Percentiles rank a stretch among this genome's conserved stretches.
These are phyloP conservation scores for Anoncus sp. DNA, from an alignment of 2,888 invertebrate species.

Conservation along the genomic window DNA sequence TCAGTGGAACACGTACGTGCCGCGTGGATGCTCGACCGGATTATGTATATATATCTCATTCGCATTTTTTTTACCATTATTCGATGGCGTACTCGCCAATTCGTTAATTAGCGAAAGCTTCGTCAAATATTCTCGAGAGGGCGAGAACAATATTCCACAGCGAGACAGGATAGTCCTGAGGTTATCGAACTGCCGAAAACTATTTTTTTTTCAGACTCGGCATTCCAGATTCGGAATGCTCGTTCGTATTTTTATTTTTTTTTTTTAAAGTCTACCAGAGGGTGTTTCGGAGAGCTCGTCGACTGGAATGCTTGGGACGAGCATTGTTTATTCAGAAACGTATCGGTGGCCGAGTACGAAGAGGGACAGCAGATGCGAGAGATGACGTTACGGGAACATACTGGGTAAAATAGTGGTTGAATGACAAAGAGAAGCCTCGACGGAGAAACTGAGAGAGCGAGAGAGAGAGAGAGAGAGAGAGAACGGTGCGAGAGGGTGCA, in stretches of 20 bases:
- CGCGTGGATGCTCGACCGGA: slow-evolving; percentile 72
- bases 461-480: slow-evolving; percentile 46
- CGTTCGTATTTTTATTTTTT: background rate
- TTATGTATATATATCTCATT: no score
- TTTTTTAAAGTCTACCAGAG: slow-evolving; percentile 12
- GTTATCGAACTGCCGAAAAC: slow-evolving; percentile 27
- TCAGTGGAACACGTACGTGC: slow-evolving; percentile 75
- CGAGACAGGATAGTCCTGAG: background rate
- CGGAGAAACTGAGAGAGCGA: no score
- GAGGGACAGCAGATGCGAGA: slow-evolving; percentile 49
- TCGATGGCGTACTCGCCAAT: slow-evolving; percentile 10
- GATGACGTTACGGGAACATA: slow-evolving; percentile 66
- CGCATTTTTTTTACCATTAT: background rate
- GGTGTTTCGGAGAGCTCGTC: slow-evolving; percentile 38
- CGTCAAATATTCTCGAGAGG: background rate
- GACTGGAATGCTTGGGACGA: slow-evolving; percentile 59
- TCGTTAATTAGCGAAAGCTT: slow-evolving; percentile 45
- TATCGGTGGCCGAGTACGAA: slow-evolving; percentile 77
- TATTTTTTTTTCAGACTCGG: slow-evolving; percentile 1
- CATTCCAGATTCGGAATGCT: background rate
- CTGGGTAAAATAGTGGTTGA: slow-evolving; percentile 14
- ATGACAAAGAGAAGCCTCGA: slow-evolving; percentile 63
- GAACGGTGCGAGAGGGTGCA: slow-evolving; percentile 38
- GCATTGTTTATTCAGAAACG: slow-evolving; percentile 82
- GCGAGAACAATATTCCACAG: slow-evolving; percentile 5